A percentile compares a stretch with the other conserved stretches of the same genome.
Evolutionary conservation across 2,113 vertebrate genomes (phyloP).

Genomic region (Dasypus novemcinctus): DNA sequence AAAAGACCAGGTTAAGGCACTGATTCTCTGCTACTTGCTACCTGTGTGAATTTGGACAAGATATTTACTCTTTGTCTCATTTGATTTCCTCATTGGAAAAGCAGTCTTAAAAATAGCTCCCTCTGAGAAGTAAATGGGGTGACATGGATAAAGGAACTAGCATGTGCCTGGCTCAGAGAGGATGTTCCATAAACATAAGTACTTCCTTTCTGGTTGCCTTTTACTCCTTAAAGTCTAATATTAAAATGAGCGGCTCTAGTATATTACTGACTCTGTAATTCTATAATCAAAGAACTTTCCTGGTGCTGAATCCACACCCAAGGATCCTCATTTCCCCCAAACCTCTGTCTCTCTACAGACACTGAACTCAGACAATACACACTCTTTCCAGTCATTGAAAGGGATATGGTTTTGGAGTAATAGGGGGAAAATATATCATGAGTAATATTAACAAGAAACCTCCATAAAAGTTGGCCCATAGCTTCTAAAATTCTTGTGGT

Average conservation of each 20-base stretch:
- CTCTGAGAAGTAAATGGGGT: not conserved
- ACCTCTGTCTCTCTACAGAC: slow-evolving; percentile 46
- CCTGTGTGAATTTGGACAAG: not conserved
- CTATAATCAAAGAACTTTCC: slow-evolving; percentile 38
- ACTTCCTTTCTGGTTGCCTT: not conserved
- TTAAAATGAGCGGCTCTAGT: slow-evolving; percentile 8
- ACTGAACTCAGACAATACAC: slow-evolving; percentile 71
- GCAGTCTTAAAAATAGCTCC: not conserved
- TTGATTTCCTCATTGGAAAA: not conserved
- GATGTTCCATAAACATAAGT: not conserved
- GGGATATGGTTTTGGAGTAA: slow-evolving; percentile 75
- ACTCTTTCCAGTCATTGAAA: slow-evolving; percentile 72
- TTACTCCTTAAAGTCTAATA: slow-evolving; percentile 3
- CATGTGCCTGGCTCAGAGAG: not conserved
- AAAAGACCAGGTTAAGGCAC: not conserved
- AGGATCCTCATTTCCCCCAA: slow-evolving; percentile 30
- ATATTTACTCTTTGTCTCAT: not conserved
- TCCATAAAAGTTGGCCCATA: slow-evolving; percentile 55
- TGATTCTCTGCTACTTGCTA: not conserved
- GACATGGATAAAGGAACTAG: not conserved
- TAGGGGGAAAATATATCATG: slow-evolving; percentile 75
- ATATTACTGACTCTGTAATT: not conserved
- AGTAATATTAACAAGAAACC: slow-evolving; percentile 72
- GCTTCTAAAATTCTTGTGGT: slow-evolving; percentile 64
- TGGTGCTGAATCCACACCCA: slow-evolving; percentile 46